Evolutionary conservation across 1,140 invertebrate species (phyloP), one percentile per base, ranked within the genome.

Genomic region (Cotesia typhae): DNA sequence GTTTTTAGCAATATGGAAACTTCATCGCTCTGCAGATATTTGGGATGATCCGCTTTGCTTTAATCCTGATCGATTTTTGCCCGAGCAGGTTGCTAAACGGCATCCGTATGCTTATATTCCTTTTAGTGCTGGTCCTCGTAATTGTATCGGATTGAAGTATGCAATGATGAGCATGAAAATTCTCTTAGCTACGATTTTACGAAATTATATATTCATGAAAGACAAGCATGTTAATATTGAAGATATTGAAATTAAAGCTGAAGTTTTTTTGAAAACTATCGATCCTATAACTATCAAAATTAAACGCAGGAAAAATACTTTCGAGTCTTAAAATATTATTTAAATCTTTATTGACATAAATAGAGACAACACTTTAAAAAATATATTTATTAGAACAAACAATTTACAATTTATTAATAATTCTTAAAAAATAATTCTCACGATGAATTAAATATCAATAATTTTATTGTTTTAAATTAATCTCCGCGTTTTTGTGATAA

Each of bases 41-140:
- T 93, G 87, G 80, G 86, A 88, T 4, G 85, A 92, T 74, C 91
- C 92, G 5, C 85, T 91, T 10, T 82, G 67, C 28, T 93, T 91
- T 78, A 83, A 91, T 81, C 92, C 92, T 0, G 91, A 92, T 51
- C 83, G 91, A 76, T 93, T 92, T 81, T 75, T 90, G n/a, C 86
- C 88, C 0, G 90, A 91, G 74, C 87, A 88, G 72, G 66, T 78
- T 14, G 67, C 77, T 5, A 78, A 80, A 36, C 76, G 89, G 28
- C 88, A 85, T 77, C 86, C 79, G 3, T 88, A 83, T 64, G 70
- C 82, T 10, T 91, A 85, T 73, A 81, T 90, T 37, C 91, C 91
- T 9, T 92, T 92, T 79, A 89, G 89, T 60, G 89, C 89, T 69
- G 90, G 90, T 9, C 83, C 86, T 12, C 84, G 90, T 69, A 90